These are phyloP conservation scores for Neosalanx taihuensis DNA, from an alignment of 2,797 vertebrate genomes.

Conservation along the genomic window DNA sequence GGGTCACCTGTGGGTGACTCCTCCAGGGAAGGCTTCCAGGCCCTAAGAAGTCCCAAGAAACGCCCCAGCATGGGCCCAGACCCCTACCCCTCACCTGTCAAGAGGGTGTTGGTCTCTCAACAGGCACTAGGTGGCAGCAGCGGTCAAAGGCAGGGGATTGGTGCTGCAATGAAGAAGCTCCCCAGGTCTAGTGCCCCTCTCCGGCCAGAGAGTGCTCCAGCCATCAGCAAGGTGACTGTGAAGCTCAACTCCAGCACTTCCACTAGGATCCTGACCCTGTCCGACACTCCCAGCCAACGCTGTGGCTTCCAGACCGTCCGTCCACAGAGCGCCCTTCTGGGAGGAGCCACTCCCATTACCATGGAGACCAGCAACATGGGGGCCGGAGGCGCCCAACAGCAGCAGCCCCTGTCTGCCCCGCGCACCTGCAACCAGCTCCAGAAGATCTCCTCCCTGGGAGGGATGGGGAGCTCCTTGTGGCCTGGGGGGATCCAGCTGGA, in stretches of 20 bases:
- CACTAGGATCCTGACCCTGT: slow-evolving; percentile 60
- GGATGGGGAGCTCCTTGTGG: slow-evolving; percentile 76
- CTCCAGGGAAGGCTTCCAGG: slow-evolving; percentile 75
- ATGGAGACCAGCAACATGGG: slow-evolving; percentile 76
- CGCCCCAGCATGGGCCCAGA: slow-evolving; percentile 81
- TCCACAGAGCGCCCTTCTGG: slow-evolving; percentile 55
- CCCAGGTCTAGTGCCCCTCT: slow-evolving; percentile 65
- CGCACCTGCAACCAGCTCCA: slow-evolving; percentile 62
- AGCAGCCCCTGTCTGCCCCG: slow-evolving; percentile 74
- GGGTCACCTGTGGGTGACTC: slow-evolving; percentile 67
- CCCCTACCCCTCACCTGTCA: slow-evolving; percentile 81
- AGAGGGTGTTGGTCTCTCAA: slow-evolving; percentile 84
- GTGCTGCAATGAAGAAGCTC: slow-evolving; percentile 59
- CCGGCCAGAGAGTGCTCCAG: slow-evolving; percentile 76
- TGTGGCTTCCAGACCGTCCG: slow-evolving; percentile 75
- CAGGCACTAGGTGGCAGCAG: slow-evolving; percentile 65
- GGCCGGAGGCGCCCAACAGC: slow-evolving; percentile 67
- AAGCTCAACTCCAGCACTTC: slow-evolving; percentile 65
- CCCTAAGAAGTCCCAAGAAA: slow-evolving; percentile 86
- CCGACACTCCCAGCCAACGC: slow-evolving; percentile 66
- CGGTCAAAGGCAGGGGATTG: slow-evolving; percentile 58
- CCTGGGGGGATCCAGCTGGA: slow-evolving; percentile 68
- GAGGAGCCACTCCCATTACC: slow-evolving; percentile 69
- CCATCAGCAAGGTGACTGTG: slow-evolving; percentile 70
- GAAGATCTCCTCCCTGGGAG: slow-evolving; percentile 64